Evolutionary conservation across 2,797 vertebrate species (phyloP), one percentile per base, ranked within the genome.

Genomic region (Petrocephalus schoutedeni): DNA sequence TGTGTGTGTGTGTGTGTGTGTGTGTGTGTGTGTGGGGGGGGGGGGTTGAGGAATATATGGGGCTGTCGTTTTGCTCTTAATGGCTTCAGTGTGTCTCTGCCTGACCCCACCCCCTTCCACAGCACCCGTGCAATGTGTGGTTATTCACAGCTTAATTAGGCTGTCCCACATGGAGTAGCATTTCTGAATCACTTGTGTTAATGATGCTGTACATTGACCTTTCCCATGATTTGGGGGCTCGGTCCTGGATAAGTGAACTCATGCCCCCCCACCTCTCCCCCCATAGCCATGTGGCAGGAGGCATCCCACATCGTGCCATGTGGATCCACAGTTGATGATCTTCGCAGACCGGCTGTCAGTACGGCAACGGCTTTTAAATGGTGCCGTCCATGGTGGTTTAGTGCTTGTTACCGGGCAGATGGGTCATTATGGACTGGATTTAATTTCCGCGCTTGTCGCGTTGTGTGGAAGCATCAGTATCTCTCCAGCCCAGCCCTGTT

Each of bases 1-100:
- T 28, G 28, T 28, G 28, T 28, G 28, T 28, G 28, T 28, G 28
- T 28, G 28, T 28, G 28, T 28, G 28, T 28, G 28, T 28, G 28
- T 56, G 80, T n/a, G n/a, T n/a, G n/a, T n/a, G n/a, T n/a, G n/a
- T 56, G 80, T 56, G 49, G 86, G 49, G 51, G 36, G 36, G 36
- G 87, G 8, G 5, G n/a, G 45, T n/a, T 77, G 4, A 14, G 41
- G 23, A 12, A 2, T 23, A 64, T 64, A 86, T 86, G 54, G 23
- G 28, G 16, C 41, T 36, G 80, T 86, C 21, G 71, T 85, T 88
- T 74, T 71, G 64, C 87, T 2, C 36, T 8, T 83, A 87, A 84
- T 88, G 12, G 19, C 53, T 1, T 23, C 7, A 21, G 19, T 3
- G 54, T 36, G 3, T 21, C 74, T 12, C 53, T 0, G 7, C 49